phyloP scores from a whole-genome alignment of 2,888 invertebrate genomes.

The Noctua pronuba region DNA sequence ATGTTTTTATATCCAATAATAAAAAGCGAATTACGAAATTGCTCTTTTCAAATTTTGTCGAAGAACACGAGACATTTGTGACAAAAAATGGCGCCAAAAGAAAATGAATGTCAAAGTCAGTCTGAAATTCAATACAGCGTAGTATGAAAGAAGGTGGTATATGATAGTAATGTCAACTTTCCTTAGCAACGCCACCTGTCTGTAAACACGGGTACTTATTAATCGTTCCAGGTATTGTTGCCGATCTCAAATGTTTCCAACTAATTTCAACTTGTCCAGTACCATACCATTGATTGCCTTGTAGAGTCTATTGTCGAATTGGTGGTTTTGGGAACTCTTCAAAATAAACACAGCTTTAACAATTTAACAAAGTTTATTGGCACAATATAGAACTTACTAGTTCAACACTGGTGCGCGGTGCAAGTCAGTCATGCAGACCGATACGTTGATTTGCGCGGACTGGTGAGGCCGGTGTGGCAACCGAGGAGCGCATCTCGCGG shows the following conservation, averaged over 20 bases:
- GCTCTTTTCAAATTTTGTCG: background rate
- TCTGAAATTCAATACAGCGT: background rate
- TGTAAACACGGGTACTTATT: slow-evolving; percentile 2
- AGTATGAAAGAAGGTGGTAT: background rate
- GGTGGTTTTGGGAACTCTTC: background rate
- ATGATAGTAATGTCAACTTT: background rate
- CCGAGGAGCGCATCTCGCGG: background rate
- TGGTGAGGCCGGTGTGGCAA: background rate
- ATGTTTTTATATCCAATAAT: no score
- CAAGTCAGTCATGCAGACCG: background rate
- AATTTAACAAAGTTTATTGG: background rate
- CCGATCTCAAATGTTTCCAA: background rate
- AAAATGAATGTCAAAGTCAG: background rate
- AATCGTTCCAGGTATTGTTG: background rate
- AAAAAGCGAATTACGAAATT: background rate
- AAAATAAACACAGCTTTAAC: background rate
- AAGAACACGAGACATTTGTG: background rate
- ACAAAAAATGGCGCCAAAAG: background rate
- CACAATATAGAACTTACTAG: background rate
- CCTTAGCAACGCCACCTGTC: background rate
- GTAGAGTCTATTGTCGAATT: background rate
- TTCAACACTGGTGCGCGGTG: background rate
- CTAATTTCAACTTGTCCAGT: background rate
- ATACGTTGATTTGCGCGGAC: background rate
- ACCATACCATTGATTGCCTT: background rate